Base-by-base conservation (phyloP, 2,797 vertebrate species). In the Cyprinella venusta region DNA sequence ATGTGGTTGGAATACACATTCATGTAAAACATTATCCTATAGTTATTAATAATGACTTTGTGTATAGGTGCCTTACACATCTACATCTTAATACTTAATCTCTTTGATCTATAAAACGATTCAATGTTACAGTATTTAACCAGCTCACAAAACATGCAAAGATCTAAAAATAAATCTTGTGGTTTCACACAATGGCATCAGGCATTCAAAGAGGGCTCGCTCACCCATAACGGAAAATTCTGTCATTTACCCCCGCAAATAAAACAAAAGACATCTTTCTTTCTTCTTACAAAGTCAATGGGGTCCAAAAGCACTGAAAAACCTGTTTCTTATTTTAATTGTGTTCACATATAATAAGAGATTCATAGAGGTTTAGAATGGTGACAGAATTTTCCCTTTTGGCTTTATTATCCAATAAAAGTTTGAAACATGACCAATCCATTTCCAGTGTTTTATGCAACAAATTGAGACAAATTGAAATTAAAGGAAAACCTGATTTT, bases 401-500 rank as follows among this genome's bases (percentile, higher is more conserved):
- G 48, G 1, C 10, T 54, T 2, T 24, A 24, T 16, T 56, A 59
- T 38, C 21, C 7, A 9, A 38, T 45, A 48, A 21, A 64, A 48
- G 5, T 19, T 8, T 30, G 13, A 61, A 26, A 61, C 3, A 6
- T 61, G 12, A 15, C 13, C 18, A 61, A 30, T 80, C 10, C 10
- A 21, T 52, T 74, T 26, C 5, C 30, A 75, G 1, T 30, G 45
- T 38, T 64, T 67, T 10, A 56, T 56, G n/a, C 12, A 42, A 38
- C 6, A 56, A 42, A 40, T 12, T 4, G n/a, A 68, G 70, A 33
- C 3, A 10, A 64, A 30, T 30, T 30, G 26, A 30, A 30, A 30
- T 30, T 56, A 36, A 4, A 81, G 80, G 48, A 69, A 79, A 78
- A 61, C 59, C 50, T 81, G 56, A 87, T 63, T 76, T 63, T 64